Base-by-base conservation (phyloP, 2,797 vertebrate genomes). In the Brotula barbata region DNA sequence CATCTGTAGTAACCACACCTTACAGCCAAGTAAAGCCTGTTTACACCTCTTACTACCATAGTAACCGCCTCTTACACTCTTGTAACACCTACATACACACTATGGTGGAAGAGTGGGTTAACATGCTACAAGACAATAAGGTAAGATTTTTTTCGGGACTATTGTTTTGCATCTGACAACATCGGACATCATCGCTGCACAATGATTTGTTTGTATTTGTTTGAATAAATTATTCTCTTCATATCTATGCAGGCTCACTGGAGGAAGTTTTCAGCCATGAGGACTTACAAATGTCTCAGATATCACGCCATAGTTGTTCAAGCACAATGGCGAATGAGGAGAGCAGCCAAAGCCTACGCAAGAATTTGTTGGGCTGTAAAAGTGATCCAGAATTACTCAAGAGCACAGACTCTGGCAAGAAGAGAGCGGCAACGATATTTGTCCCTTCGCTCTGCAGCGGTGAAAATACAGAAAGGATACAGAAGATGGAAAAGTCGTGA, bases 311-410 rank as follows among this genome's bases (percentile, higher is more conserved):
- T 94, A 42, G 61, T 93, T 57, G 55, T 93, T 28, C 95, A 97
- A 77, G 90, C 93, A n/a, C 89, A 88, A 40, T 89, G 93, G 87
- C 89, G 93, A 58, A 94, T 92, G 92, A 86, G 84, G 58, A 88
- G 85, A 36, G 89, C 90, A 2, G 68, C 84, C 13, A 17, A 76
- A 9, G 73, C 85, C 45, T 95, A 93, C 25, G 85, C 75, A 44
- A 82, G 12, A 39, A 78, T 87, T 33, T 39, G 54, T 48, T 74
- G 86, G 87, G 95, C 94, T 3, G 46, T 81, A 5, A 15, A 83
- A 20, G 88, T 89, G 58, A 80, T 97, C 75, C 95, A 96, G 83
- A 87, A 57, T 41, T 68, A n/a, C 55, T 85, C 81, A 19, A 85
- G 78, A 47, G 91, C 92, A 5, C 40, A 23, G 50, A 77, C 77